Conservation (phyloP, 2,113 vertebrate genomes). For the Chloebia gouldiae region DNA sequence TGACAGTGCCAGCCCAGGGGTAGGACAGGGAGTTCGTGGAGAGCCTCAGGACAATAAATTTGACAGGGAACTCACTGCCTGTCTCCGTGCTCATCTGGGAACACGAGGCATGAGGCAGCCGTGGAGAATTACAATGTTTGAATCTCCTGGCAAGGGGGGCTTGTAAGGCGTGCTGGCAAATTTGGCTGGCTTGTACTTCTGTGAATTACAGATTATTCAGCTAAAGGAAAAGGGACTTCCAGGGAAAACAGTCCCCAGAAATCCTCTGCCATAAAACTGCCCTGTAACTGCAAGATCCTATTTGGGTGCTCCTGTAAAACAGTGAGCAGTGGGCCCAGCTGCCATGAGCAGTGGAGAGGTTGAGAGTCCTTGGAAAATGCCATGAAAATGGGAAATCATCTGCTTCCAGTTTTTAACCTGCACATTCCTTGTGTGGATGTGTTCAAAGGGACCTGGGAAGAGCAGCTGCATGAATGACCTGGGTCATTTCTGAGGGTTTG, state of each 20-base stretch:
- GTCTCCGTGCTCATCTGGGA: not conserved
- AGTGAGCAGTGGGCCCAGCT: not conserved
- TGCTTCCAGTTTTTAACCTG: not conserved
- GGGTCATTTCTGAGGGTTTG: not conserved
- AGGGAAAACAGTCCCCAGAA: not conserved
- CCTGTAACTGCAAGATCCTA: accelerated
- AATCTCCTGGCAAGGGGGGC: not conserved
- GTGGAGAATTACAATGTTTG: not conserved
- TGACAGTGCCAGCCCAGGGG: not conserved
- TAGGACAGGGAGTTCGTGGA: not conserved
- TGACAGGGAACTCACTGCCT: not conserved
- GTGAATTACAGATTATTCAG: not conserved
- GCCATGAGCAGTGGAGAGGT: accelerated
- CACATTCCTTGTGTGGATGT: not conserved
- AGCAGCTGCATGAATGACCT: not conserved
- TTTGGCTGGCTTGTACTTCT: not conserved
- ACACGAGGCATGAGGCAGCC: accelerated
- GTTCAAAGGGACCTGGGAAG: not conserved
- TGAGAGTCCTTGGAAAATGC: not conserved
- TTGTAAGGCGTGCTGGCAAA: not conserved
- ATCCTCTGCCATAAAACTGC: not conserved
- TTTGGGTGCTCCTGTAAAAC: not conserved
- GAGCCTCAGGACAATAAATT: not conserved
- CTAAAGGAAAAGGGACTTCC: not conserved
- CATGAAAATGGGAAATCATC: not conserved